phyloP scores from a whole-genome alignment of 2,888 invertebrate genomes.

The Cheilosia impressa region DNA sequence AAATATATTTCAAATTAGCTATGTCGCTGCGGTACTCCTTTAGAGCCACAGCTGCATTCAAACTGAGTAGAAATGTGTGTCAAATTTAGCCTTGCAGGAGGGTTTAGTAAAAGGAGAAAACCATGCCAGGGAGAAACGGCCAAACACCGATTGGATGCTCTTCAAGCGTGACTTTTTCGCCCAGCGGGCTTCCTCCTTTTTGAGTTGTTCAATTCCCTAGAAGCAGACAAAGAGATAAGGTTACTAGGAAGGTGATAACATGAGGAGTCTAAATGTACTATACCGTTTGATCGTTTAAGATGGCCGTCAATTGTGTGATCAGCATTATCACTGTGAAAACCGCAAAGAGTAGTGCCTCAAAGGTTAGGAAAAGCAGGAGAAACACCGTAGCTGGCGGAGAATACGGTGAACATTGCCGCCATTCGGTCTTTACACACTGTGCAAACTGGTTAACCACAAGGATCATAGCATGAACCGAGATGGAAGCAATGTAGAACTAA shows the following conservation, averaged over 20 bases:
- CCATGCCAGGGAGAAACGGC: slow-evolving; percentile 97
- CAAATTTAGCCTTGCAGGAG: slow-evolving; percentile 90
- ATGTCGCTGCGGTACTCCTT: slow-evolving; percentile 77
- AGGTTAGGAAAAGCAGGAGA: slow-evolving; percentile 94
- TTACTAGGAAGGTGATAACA: not conserved
- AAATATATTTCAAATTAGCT: slow-evolving; percentile 56
- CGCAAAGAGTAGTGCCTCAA: slow-evolving; percentile 97
- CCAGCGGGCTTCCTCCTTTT: slow-evolving; percentile 97
- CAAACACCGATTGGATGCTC: slow-evolving; percentile 98
- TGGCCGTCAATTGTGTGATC: slow-evolving; percentile 97
- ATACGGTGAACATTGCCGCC: slow-evolving; percentile 96
- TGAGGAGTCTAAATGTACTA: slow-evolving; percentile 78
- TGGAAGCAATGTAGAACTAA: slow-evolving; percentile 98
- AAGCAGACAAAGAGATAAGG: slow-evolving; percentile 68
- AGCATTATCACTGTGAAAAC: slow-evolving; percentile 99
- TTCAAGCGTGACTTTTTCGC: slow-evolving; percentile 96
- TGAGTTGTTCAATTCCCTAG: slow-evolving; percentile 98
- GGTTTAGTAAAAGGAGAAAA: slow-evolving; percentile 91
- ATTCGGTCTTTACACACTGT: slow-evolving; percentile 95
- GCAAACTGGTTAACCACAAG: slow-evolving; percentile 97
- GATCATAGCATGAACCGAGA: slow-evolving; percentile 96
- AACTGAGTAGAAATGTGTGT: slow-evolving; percentile 93
- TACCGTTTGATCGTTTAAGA: slow-evolving; percentile 99
- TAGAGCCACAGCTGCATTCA: slow-evolving; percentile 81
- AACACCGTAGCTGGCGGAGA: slow-evolving; percentile 98